Conservation (phyloP, 2,113 vertebrate species). For the Cebidichthys violaceus region DNA sequence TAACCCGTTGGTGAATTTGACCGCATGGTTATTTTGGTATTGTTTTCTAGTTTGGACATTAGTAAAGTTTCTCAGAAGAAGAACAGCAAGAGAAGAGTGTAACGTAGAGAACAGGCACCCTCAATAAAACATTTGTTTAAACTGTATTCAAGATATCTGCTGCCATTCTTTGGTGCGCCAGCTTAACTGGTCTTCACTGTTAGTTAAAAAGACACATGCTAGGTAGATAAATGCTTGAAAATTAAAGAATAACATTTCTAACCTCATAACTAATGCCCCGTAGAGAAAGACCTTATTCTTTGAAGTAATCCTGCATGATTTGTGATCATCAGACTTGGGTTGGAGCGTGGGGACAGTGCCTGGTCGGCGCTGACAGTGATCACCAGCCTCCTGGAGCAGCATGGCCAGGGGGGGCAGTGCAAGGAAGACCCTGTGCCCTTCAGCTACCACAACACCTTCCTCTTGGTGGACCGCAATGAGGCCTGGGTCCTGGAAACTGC, state of each 20-base stretch:
- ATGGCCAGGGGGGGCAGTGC: slow-evolving; percentile 94
- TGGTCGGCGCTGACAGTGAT: slow-evolving; percentile 87
- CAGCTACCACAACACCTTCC: slow-evolving; percentile 95
- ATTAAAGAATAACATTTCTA: neutral
- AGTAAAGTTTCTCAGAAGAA: too few relatives aligned
- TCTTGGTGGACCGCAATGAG: slow-evolving; percentile 90
- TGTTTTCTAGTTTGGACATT: too few relatives aligned
- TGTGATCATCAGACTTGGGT: slow-evolving; percentile 83
- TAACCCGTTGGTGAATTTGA: too few relatives aligned
- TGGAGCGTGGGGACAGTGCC: slow-evolving; percentile 90
- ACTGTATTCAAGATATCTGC: too few relatives aligned
- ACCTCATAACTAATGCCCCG: neutral
- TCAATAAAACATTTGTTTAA: too few relatives aligned
- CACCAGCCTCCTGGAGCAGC: slow-evolving; percentile 84
- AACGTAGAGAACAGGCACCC: too few relatives aligned
- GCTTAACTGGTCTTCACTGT: neutral
- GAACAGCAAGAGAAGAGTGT: too few relatives aligned
- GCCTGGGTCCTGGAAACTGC: slow-evolving; percentile 96
- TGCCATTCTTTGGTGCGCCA: too few relatives aligned
- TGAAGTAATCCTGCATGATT: neutral
- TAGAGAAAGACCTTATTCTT: neutral
- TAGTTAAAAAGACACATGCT: neutral
- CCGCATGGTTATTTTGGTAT: too few relatives aligned
- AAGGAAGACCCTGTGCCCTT: slow-evolving; percentile 87
- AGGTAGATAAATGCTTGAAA: neutral